Evolutionary conservation across 2,797 vertebrate species (phyloP).

Genomic region (Mus spretus): DNA sequence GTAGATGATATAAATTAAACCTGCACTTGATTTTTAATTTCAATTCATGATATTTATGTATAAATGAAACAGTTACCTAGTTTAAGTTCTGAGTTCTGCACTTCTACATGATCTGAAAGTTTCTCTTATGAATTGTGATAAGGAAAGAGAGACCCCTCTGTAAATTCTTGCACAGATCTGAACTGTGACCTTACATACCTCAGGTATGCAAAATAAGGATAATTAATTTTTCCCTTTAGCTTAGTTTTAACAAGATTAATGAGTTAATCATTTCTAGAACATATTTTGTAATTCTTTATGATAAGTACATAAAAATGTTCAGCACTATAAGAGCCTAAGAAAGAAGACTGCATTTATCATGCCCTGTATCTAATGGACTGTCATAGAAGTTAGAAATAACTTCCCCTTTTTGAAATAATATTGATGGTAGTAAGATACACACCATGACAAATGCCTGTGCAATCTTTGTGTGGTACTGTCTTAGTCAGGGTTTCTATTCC

Average conservation of each 20-base stretch:
- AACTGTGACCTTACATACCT: neutral
- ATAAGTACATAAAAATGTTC: constrained; percentile 62
- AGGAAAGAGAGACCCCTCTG: neutral
- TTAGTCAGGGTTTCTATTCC: too few relatives aligned
- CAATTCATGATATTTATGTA: neutral
- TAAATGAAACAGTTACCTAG: neutral
- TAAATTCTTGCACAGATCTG: neutral
- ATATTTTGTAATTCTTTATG: constrained; percentile 66
- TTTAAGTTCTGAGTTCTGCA: neutral
- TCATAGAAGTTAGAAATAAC: neutral
- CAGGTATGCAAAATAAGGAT: constrained; percentile 45
- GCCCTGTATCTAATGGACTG: neutral
- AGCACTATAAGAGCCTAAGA: constrained; percentile 23
- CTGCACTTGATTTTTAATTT: constrained; percentile 38
- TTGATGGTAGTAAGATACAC: neutral
- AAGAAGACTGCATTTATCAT: constrained; percentile 37
- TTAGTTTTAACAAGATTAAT: constrained; percentile 71
- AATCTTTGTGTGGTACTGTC: neutral
- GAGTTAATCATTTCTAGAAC: constrained; percentile 67
- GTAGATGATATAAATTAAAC: neutral
- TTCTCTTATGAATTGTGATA: neutral
- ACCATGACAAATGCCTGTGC: neutral
- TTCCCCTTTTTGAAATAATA: constrained; percentile 16
- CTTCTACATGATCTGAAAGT: neutral
- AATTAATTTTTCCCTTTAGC: constrained; percentile 59